Evolutionary conservation across 2,888 invertebrate species (phyloP).

Genomic region (Lycocerus yunnanus): DNA sequence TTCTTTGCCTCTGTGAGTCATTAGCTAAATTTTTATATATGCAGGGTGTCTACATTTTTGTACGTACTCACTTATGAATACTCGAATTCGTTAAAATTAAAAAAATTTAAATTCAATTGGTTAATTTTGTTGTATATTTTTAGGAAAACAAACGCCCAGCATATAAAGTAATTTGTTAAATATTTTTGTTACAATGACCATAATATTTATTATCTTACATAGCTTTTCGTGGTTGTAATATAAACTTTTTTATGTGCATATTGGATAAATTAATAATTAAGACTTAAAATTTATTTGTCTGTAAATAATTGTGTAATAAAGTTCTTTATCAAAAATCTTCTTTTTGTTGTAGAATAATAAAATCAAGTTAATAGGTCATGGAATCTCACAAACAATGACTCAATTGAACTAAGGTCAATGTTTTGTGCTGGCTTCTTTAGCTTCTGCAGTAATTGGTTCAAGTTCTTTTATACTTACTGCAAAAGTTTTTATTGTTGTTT

Average conservation of each 20-base stretch:
- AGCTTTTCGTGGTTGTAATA: conserved; percentile 37
- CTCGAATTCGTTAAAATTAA: background rate
- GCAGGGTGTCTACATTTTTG: background rate
- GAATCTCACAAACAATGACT: background rate
- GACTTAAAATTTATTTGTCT: conserved; percentile 30
- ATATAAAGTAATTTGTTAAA: background rate
- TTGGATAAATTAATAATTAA: conserved; percentile 26
- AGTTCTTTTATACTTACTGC: background rate
- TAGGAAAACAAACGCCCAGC: background rate
- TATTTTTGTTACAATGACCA: conserved; percentile 4
- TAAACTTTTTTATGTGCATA: conserved; percentile 40
- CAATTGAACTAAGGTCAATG: background rate
- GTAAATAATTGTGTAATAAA: conserved; percentile 33
- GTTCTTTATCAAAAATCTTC: background rate
- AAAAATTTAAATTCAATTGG: background rate
- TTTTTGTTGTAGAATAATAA: background rate
- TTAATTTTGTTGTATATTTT: background rate
- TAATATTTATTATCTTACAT: conserved; percentile 25
- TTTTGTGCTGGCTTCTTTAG: background rate
- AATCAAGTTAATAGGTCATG: background rate
- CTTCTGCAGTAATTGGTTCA: background rate
- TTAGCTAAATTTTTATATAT: background rate
- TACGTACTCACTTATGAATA: background rate
- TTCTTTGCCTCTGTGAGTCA: background rate
- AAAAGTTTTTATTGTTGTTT: background rate